Evolutionary conservation across 2,797 vertebrate species (phyloP), one percentile per base, ranked within the genome.

Genomic region (Ctenopoma kingsleyae): DNA sequence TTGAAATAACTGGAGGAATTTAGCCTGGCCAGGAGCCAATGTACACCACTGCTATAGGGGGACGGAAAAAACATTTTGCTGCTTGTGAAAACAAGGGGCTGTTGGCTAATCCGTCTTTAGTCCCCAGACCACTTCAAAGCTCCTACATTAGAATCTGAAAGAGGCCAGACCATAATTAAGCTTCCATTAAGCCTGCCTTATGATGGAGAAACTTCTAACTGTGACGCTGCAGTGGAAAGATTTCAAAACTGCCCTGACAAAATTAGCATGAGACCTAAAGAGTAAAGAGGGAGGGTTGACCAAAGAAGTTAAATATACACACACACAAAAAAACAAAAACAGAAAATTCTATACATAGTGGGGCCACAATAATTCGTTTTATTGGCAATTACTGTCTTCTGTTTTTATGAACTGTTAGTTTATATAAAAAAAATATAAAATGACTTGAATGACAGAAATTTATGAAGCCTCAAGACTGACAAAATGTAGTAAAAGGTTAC

Each of bases 1-100:
- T 93, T 93, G 92, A 94, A 94, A 94, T 92, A 93, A 94, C 90
- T 85, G 71, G 82, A 93, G 92, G 94, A 94, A 94, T 94, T 88
- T 84, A 91, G 80, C 71, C 83, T 93, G 93, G 94, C 87, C 4
- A 20, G 52, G 64, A 80, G 89, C 93, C 94, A 93, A 81, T 43
- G 67, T 78, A 81, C 90, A 89, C 81, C 82, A 77, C 85, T 65
- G 83, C 82, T 85, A 87, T 85, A 89, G 83, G 84, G 80, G 81
- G 82, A 86, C n/a, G 89, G 90, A 92, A 93, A 92, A 93, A 92
- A 82, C 76, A 70, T 83, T 90, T 92, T 89, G 88, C 91, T 93
- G 91, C 89, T 92, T 89, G 91, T 92, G 88, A 91, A 90, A 92
- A 91, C 84, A 88, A 86, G 84, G 72, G 84, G 81, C 82, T 78